Conservation (phyloP, 2,888 invertebrate species). For the Lepeophtheirus nordmannii region DNA sequence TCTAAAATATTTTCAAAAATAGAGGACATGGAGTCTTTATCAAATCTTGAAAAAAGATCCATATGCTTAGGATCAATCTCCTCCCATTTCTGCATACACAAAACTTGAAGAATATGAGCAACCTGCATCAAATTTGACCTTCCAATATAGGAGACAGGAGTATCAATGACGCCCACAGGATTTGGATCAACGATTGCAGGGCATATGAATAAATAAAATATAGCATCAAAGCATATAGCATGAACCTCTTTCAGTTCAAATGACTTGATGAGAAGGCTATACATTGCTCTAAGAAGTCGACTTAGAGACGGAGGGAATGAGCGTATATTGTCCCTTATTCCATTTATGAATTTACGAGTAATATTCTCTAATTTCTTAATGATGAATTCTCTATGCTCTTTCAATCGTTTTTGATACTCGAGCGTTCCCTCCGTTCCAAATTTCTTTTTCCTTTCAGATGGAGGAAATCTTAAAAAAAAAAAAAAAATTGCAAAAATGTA, state of each 20-base stretch:
- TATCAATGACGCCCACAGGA: conserved; percentile 79
- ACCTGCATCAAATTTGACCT: conserved; percentile 60
- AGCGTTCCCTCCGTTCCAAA: conserved; percentile 60
- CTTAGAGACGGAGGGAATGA: conserved; percentile 76
- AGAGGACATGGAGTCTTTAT: conserved; percentile 56
- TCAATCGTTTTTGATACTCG: conserved; percentile 54
- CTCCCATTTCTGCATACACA: conserved; percentile 70
- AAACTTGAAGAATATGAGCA: conserved; percentile 78
- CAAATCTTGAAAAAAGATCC: conserved; percentile 64
- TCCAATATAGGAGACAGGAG: conserved; percentile 75
- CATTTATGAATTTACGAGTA: conserved; percentile 61
- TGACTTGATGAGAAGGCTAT: conserved; percentile 48
- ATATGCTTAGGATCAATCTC: conserved; percentile 53
- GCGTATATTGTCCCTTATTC: conserved; percentile 65
- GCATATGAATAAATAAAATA: conserved; percentile 83
- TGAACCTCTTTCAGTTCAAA: conserved; percentile 39
- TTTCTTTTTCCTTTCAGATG: conserved; percentile 46
- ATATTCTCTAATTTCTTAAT: conserved; percentile 61
- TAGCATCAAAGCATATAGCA: conserved; percentile 73
- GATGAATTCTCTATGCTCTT: conserved; percentile 60
- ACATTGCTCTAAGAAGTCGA: conserved; percentile 78
- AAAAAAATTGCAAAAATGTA: neutral
- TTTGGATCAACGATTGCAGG: conserved; percentile 93
- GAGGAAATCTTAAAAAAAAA: conserved; percentile 38
- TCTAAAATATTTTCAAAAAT: conserved; percentile 55